Evolutionary conservation across 2,888 invertebrate genomes (phyloP), one percentile per base, ranked within the genome.

Genomic region (Cataglyphis cursor): DNA sequence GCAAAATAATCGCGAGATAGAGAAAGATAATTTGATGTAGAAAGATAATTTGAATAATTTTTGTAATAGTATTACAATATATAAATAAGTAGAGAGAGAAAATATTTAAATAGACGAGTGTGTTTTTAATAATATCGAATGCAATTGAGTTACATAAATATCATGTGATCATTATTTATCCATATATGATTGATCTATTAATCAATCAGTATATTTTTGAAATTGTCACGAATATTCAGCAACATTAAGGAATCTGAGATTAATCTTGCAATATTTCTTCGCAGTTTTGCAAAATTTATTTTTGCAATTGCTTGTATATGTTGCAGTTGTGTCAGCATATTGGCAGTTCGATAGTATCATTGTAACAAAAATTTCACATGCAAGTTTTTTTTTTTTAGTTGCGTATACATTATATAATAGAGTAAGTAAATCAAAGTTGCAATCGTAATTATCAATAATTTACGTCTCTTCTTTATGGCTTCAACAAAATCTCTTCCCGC

Each of bases 401-500:
- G 24, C 48, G 2, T 44, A 2, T 61, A 31, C 1, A 10, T 68
- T 41, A 41, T 57, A n/a, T 57, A 66, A 76, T 31, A 70, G 21
- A 31, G 24, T 48, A 28, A 15, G 59, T 61, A 51, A 57, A 6
- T 48, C 35, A 24, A 48, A 15, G 28, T 24, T 76, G 66, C 18
- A 70, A 31, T n/a, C 31, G 18, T 31, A 68, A 78, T 35, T 72
- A 41, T 68, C 21, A 41, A 35, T 57, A 35, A 12, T 76, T 66
- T 5, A 12, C 31, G 28, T 57, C 57, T 72, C 38, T 76, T 66
- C 81, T 84, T 93, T 82, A 94, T 35, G 91, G 90, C 81, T 93
- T 94, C 0, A 93, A 82, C 48, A 94, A 87, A 74, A 94, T 84
- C 86, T 94, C 93, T 78, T 93, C 94, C 62, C 90, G 90, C 24